Base-by-base conservation (phyloP, 2,888 invertebrate species). In the Nemotelus nigrinus region DNA sequence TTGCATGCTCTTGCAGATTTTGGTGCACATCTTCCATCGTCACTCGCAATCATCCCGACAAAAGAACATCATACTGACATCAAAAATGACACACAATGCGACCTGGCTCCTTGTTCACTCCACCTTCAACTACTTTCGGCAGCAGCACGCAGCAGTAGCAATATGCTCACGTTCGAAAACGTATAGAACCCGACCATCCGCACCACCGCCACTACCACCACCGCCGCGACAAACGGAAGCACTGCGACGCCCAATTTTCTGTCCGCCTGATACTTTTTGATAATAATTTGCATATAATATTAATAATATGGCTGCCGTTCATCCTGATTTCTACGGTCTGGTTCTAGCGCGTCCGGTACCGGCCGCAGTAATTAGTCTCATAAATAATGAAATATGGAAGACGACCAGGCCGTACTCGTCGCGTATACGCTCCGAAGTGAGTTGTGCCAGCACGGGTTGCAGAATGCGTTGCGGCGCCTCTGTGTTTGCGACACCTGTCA, bases 231-330 rank as follows among this genome's bases (percentile, higher is more conserved):
- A 25, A 8, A 7, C 75, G 63, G 72, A 41, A 65, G 50, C 68
- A 50, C 3, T 8, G 63, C 63, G 47, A 5, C 41, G 60, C 48
- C 71, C 74, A 41, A 70, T 53, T 72, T 79, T 72, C 83, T 84
- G 84, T 79, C 80, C 80, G 82, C 84, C 84, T 84, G 83, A 82
- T 84, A 83, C 81, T 82, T 83, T 82, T 82, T 84, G 83, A 83
- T 83, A 84, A 84, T 84, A 83, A 84, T 84, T 84, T 84, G 84
- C 84, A 84, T 84, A 84, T 80, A 80, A 80, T 79, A 80, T 78
- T 78, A 79, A 77, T 79, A 84, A 82, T 83, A 83, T 83, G 82
- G 81, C 77, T 79, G 81, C 80, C 82, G 75, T 48, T n/a, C 81
- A 81, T 77, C 78, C 74, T 82, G 81, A 81, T 81, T 77, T 80